Conservation (phyloP, 1,140 invertebrate genomes). For the Brachionus asplanchnoidis region DNA sequence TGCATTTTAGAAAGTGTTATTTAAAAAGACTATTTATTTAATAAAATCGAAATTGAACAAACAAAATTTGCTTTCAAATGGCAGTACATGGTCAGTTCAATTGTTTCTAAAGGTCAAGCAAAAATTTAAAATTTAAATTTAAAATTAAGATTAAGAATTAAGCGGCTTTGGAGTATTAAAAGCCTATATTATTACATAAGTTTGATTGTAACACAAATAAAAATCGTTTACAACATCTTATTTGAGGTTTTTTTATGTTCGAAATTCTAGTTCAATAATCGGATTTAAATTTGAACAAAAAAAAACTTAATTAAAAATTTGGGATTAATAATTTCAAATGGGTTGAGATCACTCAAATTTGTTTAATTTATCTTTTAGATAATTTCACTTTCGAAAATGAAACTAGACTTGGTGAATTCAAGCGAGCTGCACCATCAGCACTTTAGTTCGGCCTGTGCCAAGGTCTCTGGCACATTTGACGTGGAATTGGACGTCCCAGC, state of each 20-base stretch:
- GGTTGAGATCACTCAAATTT: background rate
- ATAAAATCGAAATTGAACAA: background rate
- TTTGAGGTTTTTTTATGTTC: background rate
- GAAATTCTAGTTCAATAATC: constrained; percentile 16
- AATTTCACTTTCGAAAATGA: constrained; percentile 1
- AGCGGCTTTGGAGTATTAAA: background rate
- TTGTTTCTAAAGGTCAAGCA: background rate
- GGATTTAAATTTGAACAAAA: constrained; percentile 20
- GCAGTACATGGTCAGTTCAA: background rate
- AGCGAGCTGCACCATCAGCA: background rate
- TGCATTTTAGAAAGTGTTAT: background rate
- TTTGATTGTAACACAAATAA: background rate
- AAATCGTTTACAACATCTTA: background rate
- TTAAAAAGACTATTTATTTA: background rate
- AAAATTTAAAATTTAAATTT: background rate
- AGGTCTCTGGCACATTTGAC: background rate
- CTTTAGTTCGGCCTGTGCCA: background rate
- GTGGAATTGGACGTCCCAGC: background rate
- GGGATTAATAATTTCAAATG: background rate
- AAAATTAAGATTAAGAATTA: background rate
- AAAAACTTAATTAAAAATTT: background rate
- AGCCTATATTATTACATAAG: constrained; percentile 2
- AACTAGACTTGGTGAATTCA: background rate
- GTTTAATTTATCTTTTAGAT: background rate
- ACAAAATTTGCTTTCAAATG: background rate